Percentiles rank a stretch among this genome's conserved stretches.
Conservation (phyloP, 2,797 vertebrate species). For the Chaetophractus vellerosus region DNA sequence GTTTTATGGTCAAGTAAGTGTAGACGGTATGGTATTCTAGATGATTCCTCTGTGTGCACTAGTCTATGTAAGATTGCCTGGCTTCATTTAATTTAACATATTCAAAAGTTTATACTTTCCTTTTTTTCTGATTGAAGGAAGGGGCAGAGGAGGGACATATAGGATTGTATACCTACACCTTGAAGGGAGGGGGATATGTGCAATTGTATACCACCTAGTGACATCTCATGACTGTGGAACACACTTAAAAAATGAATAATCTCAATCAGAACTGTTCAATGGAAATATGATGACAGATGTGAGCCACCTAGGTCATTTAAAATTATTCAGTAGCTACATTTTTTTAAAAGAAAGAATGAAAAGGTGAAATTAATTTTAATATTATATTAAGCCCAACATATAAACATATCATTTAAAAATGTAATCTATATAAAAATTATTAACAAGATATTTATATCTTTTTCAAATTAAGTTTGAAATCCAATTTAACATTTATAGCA, state of each 20-base stretch:
- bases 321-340: neutral
- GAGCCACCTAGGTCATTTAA: neutral
- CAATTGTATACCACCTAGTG: neutral
- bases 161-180: neutral
- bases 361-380: neutral
- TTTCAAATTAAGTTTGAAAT: neutral
- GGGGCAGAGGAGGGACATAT: neutral
- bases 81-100: neutral
- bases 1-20: neutral
- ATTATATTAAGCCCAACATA: slow-evolving; percentile 29
- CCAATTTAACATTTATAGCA: neutral
- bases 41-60: neutral
- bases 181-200: neutral
- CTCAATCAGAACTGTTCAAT: neutral
- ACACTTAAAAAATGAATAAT: neutral
- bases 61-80: neutral
- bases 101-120: neutral
- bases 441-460: neutral
- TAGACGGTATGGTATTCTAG: neutral
- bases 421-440: neutral
- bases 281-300: neutral
- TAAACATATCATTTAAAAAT: slow-evolving; percentile 20
- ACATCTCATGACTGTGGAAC: neutral
- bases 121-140: slow-evolving; percentile 18
- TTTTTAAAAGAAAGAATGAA: neutral